phyloP scores from a whole-genome alignment of 1,140 invertebrate species.

The Bombus breviceps region DNA sequence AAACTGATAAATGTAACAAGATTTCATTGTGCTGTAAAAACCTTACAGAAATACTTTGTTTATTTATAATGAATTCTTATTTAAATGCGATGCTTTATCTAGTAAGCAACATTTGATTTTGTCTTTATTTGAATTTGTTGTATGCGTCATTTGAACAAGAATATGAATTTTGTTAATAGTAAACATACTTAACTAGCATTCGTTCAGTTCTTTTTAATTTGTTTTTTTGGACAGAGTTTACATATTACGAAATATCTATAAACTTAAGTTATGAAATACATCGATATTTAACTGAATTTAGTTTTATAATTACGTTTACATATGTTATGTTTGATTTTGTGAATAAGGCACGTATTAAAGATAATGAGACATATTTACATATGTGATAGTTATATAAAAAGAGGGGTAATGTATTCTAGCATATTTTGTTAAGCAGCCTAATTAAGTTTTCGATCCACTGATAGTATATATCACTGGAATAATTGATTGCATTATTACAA shows the following conservation, averaged over 20 bases:
- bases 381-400: too few species aligned
- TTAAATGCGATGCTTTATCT: neutral
- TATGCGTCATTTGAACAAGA: neutral
- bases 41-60: neutral
- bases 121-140: neutral
- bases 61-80: neutral
- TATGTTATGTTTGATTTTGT: neutral
- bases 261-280: too few species aligned
- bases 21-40: neutral
- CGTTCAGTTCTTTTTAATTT: neutral
- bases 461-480: neutral
- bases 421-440: neutral
- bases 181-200: neutral
- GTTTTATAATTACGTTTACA: neutral
- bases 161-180: neutral
- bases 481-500: neutral
- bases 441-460: neutral
- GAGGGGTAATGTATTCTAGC: too few species aligned
- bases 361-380: neutral
- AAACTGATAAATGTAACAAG: neutral
- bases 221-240: neutral
- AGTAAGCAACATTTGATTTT: neutral
- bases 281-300: neutral
- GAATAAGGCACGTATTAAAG: neutral
- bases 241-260: too few species aligned